Conservation (phyloP, 2,888 invertebrate species). For the Drosophila incognita region DNA sequence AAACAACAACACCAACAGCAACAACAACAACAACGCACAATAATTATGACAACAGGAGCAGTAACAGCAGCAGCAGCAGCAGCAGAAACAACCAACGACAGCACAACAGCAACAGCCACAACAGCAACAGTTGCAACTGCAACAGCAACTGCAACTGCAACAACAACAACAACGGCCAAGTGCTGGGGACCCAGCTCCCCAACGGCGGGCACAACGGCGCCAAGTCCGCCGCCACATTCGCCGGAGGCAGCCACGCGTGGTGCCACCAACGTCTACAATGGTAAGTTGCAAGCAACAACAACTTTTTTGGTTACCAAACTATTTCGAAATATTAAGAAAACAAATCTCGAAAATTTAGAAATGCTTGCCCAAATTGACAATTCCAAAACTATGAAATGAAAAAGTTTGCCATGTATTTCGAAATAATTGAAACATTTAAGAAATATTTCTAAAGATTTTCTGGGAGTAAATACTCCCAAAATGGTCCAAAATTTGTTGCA, state of each 20-base stretch:
- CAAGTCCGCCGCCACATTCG: slow-evolving; percentile 89
- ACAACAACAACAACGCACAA: slow-evolving; percentile 66
- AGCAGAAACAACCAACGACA: slow-evolving; percentile 26
- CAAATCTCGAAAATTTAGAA: neutral
- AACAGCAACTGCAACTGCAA: slow-evolving; percentile 44
- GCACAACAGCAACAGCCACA: slow-evolving; percentile 35
- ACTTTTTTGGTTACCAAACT: neutral
- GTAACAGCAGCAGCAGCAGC: slow-evolving; percentile 45
- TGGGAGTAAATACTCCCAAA: no score
- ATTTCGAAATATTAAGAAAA: neutral
- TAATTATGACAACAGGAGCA: slow-evolving; percentile 50
- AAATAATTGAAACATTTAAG: neutral
- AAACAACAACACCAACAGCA: slow-evolving; percentile 51
- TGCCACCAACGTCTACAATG: slow-evolving; percentile 90
- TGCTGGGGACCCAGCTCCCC: slow-evolving; percentile 91
- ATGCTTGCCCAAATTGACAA: no score
- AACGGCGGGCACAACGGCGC: slow-evolving; percentile 91
- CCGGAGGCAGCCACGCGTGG: slow-evolving; percentile 88
- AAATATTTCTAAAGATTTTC: neutral
- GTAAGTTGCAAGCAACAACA: slow-evolving; percentile 85
- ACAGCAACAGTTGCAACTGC: slow-evolving; percentile 47
- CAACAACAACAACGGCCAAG: slow-evolving; percentile 85
- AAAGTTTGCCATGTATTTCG: no score
- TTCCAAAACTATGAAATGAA: no score
- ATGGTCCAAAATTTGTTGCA: no score